Conservation (phyloP, 2,888 invertebrate genomes). For the Diploptera punctata region DNA sequence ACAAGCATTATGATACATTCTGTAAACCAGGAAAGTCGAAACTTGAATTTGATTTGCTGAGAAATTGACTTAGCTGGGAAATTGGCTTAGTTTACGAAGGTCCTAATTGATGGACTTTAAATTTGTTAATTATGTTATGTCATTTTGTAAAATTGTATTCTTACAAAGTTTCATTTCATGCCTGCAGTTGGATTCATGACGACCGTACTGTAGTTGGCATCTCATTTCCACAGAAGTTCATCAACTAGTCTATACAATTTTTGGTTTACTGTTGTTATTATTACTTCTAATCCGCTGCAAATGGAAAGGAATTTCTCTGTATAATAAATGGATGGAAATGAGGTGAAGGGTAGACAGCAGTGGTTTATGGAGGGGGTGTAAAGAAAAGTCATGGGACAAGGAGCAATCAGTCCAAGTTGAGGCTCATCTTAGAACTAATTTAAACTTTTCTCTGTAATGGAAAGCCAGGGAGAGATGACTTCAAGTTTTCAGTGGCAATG, state of each 20-base stretch:
- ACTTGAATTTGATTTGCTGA: too few relatives aligned
- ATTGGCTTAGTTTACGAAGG: too few relatives aligned
- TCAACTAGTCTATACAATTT: not conserved
- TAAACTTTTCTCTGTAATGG: slow-evolving; percentile 37
- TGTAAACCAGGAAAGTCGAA: too few relatives aligned
- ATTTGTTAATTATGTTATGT: too few relatives aligned
- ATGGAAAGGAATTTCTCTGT: slow-evolving; percentile 26
- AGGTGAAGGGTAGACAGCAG: slow-evolving; percentile 2
- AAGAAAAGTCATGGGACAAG: slow-evolving; percentile 15
- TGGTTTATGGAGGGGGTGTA: not conserved
- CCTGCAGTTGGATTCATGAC: too few relatives aligned
- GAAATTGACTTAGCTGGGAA: too few relatives aligned
- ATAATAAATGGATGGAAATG: slow-evolving; percentile 38
- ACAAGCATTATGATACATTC: too few relatives aligned
- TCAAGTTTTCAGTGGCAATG: not conserved
- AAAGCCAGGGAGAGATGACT: slow-evolving; percentile 11
- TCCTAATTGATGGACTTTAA: too few relatives aligned
- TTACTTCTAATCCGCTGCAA: slow-evolving; percentile 37
- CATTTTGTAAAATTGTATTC: too few relatives aligned
- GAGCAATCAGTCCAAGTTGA: slow-evolving; percentile 36
- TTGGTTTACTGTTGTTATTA: slow-evolving; percentile 38
- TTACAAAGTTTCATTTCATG: too few relatives aligned
- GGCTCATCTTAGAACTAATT: slow-evolving; percentile 40
- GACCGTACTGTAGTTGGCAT: not conserved
- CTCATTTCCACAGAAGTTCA: slow-evolving; percentile 12